A percentile compares a stretch with the other conserved stretches of the same genome.
Conservation (phyloP, 2,113 vertebrate genomes). For the Dicaeum eximium region DNA sequence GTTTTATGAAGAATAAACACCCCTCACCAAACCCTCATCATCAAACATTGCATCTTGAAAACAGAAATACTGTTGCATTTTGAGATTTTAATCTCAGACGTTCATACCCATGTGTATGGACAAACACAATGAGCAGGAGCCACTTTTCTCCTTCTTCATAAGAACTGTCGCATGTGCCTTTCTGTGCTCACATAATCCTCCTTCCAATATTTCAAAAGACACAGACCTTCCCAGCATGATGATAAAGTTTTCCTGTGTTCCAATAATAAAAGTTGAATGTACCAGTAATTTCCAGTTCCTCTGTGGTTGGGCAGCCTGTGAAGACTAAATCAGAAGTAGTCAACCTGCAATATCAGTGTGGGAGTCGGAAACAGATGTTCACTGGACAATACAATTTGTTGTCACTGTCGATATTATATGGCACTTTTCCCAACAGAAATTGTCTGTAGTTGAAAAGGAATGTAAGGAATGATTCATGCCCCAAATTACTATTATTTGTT, state of each 20-base stretch:
- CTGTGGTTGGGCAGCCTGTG: slow-evolving; percentile 64
- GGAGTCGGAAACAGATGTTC: slow-evolving; percentile 88
- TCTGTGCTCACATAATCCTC: slow-evolving; percentile 56
- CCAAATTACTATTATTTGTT: slow-evolving; percentile 42
- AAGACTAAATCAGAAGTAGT: slow-evolving; percentile 56
- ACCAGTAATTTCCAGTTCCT: slow-evolving; percentile 80
- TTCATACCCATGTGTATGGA: neutral
- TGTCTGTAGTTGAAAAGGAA: slow-evolving; percentile 75
- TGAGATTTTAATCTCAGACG: slow-evolving; percentile 15
- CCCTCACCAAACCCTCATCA: neutral
- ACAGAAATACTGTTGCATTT: neutral
- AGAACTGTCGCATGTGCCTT: neutral
- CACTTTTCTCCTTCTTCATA: slow-evolving; percentile 3
- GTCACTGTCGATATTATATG: slow-evolving; percentile 74
- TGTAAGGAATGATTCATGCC: slow-evolving; percentile 75
- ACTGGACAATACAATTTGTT: slow-evolving; percentile 75
- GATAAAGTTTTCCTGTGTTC: slow-evolving; percentile 81
- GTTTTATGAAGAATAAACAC: neutral
- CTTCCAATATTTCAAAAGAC: slow-evolving; percentile 74
- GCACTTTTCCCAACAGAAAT: slow-evolving; percentile 76
- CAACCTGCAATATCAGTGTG: slow-evolving; percentile 71
- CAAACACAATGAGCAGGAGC: slow-evolving; percentile 14
- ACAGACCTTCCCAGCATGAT: slow-evolving; percentile 74
- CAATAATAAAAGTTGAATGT: slow-evolving; percentile 74
- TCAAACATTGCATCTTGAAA: neutral